Evolutionary conservation across 2,888 invertebrate species (phyloP), one percentile per base, ranked within the genome.

Genomic region (Agrochola lota): DNA sequence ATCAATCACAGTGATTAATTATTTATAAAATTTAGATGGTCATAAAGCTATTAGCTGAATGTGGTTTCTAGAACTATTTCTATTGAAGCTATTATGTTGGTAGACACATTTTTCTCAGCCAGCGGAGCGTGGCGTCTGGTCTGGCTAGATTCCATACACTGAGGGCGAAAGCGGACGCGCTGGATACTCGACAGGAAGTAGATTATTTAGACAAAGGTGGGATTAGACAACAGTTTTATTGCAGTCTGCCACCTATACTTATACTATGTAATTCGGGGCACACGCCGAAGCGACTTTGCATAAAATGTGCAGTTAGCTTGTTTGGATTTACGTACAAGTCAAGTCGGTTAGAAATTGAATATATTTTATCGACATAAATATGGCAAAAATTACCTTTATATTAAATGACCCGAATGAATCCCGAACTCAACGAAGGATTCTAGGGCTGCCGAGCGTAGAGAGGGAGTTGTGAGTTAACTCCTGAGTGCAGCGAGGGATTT

Each of bases 101-200:
- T 93, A 93, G 93, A 90, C 90, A 91, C 93, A 95, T 95, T 95
- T 95, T 95, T 96, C 95, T 93, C 95, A 96, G 93, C 94, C 95
- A 91, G 85, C 94, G 92, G 92, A 93, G 92, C 95, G 93, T 94
- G 85, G 92, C 95, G 93, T 94, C 87, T 89, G 93, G 94, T 92
- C 92, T 94, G 91, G 87, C 89, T 87, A 91, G 91, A 90, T 90
- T 89, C 85, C 88, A 86, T 88, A 81, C 83, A 85, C 84, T 87
- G 88, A 88, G 82, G 90, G 91, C 90, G 91, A 92, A 91, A 92
- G 92, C 92, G 90, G 90, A 87, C 86, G 84, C 85, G 82, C 78
- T 83, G 75, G 72, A 73, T 81, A 83, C 85, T 80, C 80, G 80
- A 86, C 89, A 90, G 90, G 91, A 91, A 87, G 88, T 88, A 86